Conservation (phyloP, 2,888 invertebrate species). For the Hemicrepidius hirtus region DNA sequence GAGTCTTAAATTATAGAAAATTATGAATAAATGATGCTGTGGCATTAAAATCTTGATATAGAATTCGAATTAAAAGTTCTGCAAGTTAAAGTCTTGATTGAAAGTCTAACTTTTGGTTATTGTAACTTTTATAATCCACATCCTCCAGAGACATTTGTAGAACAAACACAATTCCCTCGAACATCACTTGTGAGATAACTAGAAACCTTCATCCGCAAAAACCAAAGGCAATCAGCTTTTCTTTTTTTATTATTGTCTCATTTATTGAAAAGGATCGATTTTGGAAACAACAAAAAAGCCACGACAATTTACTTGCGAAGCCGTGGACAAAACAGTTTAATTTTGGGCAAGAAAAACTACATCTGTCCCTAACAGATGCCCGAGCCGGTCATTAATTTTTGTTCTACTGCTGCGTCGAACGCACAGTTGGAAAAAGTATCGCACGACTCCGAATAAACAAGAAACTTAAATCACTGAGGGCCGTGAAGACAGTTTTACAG, state of each 20-base stretch:
- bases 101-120: conserved; percentile 3
- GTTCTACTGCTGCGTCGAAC: conserved; percentile 16
- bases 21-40: too few species aligned
- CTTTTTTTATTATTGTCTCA: conserved; percentile 11
- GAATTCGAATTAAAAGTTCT: background rate
- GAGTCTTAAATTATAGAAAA: too few species aligned
- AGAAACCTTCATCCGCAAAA: conserved; percentile 6
- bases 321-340: conserved; percentile 30
- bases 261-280: conserved; percentile 19
- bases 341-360: conserved; percentile 27
- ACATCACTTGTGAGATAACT: background rate
- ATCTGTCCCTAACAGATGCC: conserved; percentile 31
- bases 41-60: too few species aligned
- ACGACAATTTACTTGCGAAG: conserved; percentile 15
- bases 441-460: conserved; percentile 20
- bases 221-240: background rate
- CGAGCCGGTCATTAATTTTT: conserved; percentile 33
- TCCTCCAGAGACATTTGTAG: background rate
- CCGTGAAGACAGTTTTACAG: background rate
- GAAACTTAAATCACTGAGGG: conserved; percentile 20
- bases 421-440: conserved; percentile 25
- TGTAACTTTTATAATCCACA: conserved; percentile 2
- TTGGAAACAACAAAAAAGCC: conserved; percentile 22
- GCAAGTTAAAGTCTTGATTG: background rate
- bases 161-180: conserved; percentile 12